phyloP scores from a whole-genome alignment of 1,140 invertebrate species.

The Papilio polyxenes region DNA sequence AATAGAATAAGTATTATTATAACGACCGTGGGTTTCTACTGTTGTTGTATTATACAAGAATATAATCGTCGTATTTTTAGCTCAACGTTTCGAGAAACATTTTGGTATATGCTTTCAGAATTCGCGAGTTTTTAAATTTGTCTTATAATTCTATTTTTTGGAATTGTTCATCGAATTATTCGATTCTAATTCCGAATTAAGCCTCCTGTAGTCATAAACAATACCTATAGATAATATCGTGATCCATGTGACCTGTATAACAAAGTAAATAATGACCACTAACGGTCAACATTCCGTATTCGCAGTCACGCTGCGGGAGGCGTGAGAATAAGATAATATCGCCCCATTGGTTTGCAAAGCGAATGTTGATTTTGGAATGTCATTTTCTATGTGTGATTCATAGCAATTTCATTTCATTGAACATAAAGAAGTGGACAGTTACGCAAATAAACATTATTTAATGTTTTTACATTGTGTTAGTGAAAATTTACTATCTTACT shows the following conservation, averaged over 20 bases:
- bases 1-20: background rate
- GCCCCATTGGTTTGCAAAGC: background rate
- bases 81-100: no score
- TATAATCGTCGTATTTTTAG: no score
- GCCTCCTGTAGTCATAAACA: background rate
- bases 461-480: background rate
- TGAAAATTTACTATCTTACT: no score
- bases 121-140: no score
- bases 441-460: background rate
- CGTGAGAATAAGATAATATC: conserved; percentile 31
- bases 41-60: no score
- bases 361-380: conserved; percentile 21
- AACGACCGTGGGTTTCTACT: background rate
- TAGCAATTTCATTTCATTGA: background rate
- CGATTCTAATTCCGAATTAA: no score
- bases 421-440: background rate
- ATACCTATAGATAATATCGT: conserved; percentile 4
- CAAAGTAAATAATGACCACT: conserved; percentile 16
- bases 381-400: conserved; percentile 17
- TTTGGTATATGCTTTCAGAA: no score
- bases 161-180: no score
- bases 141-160: no score
- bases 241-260: conserved; percentile 4
- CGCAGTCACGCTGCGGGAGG: background rate
- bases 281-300: conserved; percentile 31